Evolutionary conservation across 1,140 invertebrate genomes (phyloP).

Genomic region (Cherax destructor): DNA sequence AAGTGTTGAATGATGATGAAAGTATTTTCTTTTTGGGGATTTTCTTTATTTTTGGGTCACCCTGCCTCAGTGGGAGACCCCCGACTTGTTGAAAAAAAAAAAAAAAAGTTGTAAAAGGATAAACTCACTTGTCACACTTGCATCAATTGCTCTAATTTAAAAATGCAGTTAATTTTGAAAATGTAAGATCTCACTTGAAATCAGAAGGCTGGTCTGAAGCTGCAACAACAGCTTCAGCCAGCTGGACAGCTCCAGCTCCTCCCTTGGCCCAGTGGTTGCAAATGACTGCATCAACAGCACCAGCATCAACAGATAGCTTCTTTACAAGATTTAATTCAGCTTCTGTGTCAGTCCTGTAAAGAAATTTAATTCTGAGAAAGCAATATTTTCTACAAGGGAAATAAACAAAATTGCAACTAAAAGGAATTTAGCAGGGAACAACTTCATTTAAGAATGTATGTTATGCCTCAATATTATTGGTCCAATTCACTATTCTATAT

Average conservation of each 20-base stretch:
- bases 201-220: constrained; percentile 82
- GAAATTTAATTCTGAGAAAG: background rate
- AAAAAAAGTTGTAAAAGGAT: background rate
- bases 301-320: constrained; percentile 83
- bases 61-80: too few species aligned
- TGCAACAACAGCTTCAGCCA: constrained; percentile 90
- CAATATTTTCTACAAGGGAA: background rate
- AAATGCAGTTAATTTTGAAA: too few species aligned
- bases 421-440: background rate
- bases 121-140: too few species aligned
- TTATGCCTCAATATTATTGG: too few species aligned
- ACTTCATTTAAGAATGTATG: too few species aligned
- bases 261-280: constrained; percentile 94
- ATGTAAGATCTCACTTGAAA: constrained; percentile 76
- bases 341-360: constrained; percentile 87
- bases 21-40: too few species aligned
- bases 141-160: background rate
- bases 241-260: constrained; percentile 88
- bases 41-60: too few species aligned
- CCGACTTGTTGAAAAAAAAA: too few species aligned
- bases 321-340: constrained; percentile 90
- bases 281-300: constrained; percentile 91
- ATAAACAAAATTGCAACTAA: background rate
- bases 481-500: too few species aligned
- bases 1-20: too few species aligned